Percentiles rank a stretch among this genome's conserved stretches.
phyloP scores from a whole-genome alignment of 2,888 invertebrate genomes.

The Platycnemis pennipes region DNA sequence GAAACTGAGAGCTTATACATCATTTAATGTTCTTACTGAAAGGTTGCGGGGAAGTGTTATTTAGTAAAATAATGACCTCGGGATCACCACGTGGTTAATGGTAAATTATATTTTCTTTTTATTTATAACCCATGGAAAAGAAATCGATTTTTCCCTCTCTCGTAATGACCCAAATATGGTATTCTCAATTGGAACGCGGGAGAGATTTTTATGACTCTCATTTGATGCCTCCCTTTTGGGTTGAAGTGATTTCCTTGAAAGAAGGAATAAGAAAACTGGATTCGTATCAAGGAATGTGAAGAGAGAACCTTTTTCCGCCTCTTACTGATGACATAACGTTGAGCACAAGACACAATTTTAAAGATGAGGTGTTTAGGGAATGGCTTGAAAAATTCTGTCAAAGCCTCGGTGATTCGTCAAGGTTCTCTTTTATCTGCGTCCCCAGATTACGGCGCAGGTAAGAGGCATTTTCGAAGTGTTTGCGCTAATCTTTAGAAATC shows the following conservation, averaged over 20 bases:
- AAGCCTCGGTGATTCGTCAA: slow-evolving; percentile 7
- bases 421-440: neutral
- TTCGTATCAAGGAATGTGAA: slow-evolving; percentile 20
- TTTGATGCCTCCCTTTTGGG: slow-evolving; percentile 58
- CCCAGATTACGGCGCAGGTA: neutral
- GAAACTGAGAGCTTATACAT: no score
- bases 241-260: slow-evolving; percentile 41
- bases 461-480: neutral
- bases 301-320: slow-evolving; percentile 28
- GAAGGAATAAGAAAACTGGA: slow-evolving; percentile 36
- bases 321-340: neutral
- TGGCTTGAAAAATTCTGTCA: slow-evolving; percentile 7
- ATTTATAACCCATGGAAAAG: no score
- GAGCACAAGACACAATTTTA: slow-evolving; percentile 8
- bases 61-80: no score
- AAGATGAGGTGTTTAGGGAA: slow-evolving; percentile 31
- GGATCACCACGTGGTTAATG: no score
- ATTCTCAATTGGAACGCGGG: slow-evolving; percentile 1
- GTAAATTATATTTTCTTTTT: no score
- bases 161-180: neutral
- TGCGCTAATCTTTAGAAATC: no score
- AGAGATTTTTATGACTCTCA: slow-evolving; percentile 39
- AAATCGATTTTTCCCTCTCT: no score
- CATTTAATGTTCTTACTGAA: no score
- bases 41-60: no score